phyloP scores from a whole-genome alignment of 1,140 invertebrate genomes.

The Lepidotrigona ventralis region DNA sequence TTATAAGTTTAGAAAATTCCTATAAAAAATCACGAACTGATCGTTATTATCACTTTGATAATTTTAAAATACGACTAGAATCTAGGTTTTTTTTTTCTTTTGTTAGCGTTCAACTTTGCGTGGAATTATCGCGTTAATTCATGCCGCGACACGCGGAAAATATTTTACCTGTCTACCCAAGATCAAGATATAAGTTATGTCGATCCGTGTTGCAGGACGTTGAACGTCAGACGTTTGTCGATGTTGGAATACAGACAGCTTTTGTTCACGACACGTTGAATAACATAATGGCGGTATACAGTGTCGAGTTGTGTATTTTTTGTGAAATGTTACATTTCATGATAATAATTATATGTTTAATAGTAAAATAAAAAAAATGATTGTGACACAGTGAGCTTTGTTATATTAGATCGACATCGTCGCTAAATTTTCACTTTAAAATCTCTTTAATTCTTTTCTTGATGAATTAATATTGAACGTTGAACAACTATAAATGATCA shows the following conservation, averaged over 20 bases:
- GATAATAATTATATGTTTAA: neutral
- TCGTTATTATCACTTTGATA: no score
- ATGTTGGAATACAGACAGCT: neutral
- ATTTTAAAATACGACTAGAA: neutral
- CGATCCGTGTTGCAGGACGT: neutral
- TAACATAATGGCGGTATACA: neutral
- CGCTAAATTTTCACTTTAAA: neutral
- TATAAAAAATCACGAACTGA: no score
- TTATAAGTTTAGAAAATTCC: no score
- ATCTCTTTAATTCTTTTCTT: no score
- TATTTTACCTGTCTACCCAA: neutral
- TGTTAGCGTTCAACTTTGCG: neutral
- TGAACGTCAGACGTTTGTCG: neutral
- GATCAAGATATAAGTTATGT: neutral
- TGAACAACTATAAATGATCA: no score
- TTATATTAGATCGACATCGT: no score
- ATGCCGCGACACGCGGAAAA: neutral
- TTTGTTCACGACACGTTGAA: neutral
- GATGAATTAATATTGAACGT: no score
- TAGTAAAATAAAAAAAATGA: neutral
- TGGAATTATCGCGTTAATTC: constrained; percentile 28
- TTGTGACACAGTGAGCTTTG: neutral
- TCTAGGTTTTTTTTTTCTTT: constrained; percentile 3
- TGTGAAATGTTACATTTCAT: neutral
- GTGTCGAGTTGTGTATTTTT: neutral